These are phyloP conservation scores for Ganaspis brasiliensis DNA, from an alignment of 2,888 invertebrate genomes.

Conservation along the genomic window DNA sequence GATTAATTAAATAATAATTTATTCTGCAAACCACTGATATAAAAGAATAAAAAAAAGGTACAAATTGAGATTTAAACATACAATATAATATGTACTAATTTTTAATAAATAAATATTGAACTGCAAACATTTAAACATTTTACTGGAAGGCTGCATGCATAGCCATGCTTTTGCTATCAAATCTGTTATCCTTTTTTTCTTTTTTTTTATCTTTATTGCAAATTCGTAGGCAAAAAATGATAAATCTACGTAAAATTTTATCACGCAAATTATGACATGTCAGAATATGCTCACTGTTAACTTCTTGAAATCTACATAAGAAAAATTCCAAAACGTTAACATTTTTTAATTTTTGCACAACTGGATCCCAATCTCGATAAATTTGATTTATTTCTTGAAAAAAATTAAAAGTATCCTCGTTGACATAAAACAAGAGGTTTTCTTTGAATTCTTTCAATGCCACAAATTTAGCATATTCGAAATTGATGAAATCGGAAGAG, in stretches of 20 bases:
- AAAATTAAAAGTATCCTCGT: not conserved
- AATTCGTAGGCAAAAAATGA: not conserved
- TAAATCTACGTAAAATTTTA: not conserved
- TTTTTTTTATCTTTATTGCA: not conserved
- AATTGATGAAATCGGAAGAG: not conserved
- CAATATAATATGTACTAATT: too few relatives aligned
- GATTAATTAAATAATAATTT: too few relatives aligned
- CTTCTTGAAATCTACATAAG: not conserved
- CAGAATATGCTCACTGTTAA: not conserved
- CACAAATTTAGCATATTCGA: not conserved
- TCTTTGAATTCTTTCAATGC: not conserved
- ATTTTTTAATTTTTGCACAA: not conserved
- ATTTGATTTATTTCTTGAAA: not conserved
- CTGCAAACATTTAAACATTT: too few relatives aligned
- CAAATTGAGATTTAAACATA: too few relatives aligned
- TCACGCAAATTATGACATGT: not conserved
- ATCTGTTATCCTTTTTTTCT: not conserved
- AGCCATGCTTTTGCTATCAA: not conserved
- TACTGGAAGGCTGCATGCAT: not conserved
- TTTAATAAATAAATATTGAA: too few relatives aligned
- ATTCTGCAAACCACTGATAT: too few relatives aligned
- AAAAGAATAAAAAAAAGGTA: too few relatives aligned
- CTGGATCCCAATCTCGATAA: not conserved
- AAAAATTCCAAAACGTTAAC: conserved; percentile 48
- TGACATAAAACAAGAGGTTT: not conserved